Conservation (phyloP, 2,888 invertebrate species). For the Drosophila koepferae region DNA sequence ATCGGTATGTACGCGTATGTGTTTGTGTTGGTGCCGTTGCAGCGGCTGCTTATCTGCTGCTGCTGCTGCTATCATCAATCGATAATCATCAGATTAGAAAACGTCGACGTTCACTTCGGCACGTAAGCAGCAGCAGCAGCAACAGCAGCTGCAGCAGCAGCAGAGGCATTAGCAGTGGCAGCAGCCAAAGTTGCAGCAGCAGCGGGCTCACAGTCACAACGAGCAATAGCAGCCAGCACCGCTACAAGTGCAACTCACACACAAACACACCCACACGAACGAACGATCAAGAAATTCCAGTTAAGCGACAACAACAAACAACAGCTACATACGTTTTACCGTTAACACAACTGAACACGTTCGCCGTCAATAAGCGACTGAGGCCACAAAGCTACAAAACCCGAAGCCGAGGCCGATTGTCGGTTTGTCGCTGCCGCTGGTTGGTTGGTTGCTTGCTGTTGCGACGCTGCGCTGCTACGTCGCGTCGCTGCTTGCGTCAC, state of each 20-base stretch:
- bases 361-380: slow-evolving; percentile 63
- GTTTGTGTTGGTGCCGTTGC: slow-evolving; percentile 40
- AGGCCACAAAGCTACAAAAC: slow-evolving; percentile 57
- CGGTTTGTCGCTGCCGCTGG: slow-evolving; percentile 53
- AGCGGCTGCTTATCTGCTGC: slow-evolving; percentile 55
- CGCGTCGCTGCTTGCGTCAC: slow-evolving; percentile 3
- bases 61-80: slow-evolving; percentile 67
- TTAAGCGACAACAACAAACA: slow-evolving; percentile 59
- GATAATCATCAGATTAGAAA: slow-evolving; percentile 78
- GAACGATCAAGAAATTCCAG: slow-evolving; percentile 77
- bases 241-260: slow-evolving; percentile 74
- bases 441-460: slow-evolving; percentile 36
- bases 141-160: slow-evolving; percentile 1
- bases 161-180: neutral
- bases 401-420: slow-evolving; percentile 56
- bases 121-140: slow-evolving; percentile 67
- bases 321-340: slow-evolving; percentile 52
- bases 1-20: slow-evolving; percentile 37
- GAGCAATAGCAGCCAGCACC: slow-evolving; percentile 34
- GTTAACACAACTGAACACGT: slow-evolving; percentile 66
- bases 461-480: slow-evolving; percentile 13
- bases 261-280: slow-evolving; percentile 39
- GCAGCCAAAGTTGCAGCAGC: slow-evolving; percentile 4
- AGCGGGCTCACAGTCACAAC: slow-evolving; percentile 39
- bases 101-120: slow-evolving; percentile 74